Evolutionary conservation across 1,140 invertebrate genomes (phyloP).

Genomic region (Mycetomoellerius zeteki): DNA sequence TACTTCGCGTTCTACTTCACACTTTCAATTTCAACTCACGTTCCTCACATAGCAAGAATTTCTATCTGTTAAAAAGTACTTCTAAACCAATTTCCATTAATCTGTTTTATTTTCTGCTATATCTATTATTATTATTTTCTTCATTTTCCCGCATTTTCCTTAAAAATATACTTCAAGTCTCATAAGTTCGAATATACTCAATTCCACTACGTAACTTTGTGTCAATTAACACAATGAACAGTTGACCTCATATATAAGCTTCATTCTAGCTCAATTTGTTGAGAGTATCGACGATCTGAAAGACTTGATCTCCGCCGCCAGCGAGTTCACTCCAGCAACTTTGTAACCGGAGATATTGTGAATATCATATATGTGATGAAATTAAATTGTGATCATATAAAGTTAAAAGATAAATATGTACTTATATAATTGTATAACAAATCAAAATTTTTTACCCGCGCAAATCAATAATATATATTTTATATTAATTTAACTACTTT

Average conservation of each 20-base stretch:
- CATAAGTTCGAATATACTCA: neutral
- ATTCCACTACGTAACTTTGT: conserved; percentile 29
- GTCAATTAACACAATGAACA: conserved; percentile 49
- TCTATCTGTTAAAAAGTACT: conserved; percentile 35
- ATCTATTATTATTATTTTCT: conserved; percentile 17
- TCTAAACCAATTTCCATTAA: conserved; percentile 9
- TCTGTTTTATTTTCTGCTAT: neutral
- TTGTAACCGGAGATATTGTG: conserved; percentile 1
- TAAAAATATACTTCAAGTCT: neutral
- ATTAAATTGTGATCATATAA: conserved; percentile 7
- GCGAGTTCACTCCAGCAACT: neutral
- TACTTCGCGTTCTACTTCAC: conserved; percentile 10
- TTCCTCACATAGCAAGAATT: conserved; percentile 12
- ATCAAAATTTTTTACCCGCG: too few species aligned
- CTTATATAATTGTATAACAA: neutral
- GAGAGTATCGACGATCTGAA: conserved; percentile 17
- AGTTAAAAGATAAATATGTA: neutral
- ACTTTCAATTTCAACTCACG: conserved; percentile 54
- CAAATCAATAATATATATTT: too few species aligned
- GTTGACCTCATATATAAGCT: conserved; percentile 5
- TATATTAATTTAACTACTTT: neutral
- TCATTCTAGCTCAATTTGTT: conserved; percentile 5
- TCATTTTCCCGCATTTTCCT: neutral
- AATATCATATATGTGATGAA: neutral
- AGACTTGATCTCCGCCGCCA: conserved; percentile 19